Base-by-base conservation (phyloP, 2,888 invertebrate species). In the Digitonthophagus gazella region DNA sequence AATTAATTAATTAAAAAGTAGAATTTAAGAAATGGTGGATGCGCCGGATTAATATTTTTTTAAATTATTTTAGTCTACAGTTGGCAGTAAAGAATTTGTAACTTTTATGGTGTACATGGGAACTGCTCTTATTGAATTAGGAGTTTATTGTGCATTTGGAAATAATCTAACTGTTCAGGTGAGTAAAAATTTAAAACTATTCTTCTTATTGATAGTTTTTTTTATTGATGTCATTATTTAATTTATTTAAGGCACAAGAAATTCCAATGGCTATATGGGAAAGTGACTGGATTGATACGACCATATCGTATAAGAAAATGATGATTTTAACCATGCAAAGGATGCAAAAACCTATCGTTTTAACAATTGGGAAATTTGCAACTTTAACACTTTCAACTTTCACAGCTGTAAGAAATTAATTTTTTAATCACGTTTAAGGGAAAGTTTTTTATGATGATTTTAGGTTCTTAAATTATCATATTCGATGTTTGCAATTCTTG, bases 341-440 rank as follows among this genome's bases (percentile, higher is more conserved):
- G 65, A 75, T 79, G 71, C 76, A 76, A 67, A 76, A 75, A 72
- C 79, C 79, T 0, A 71, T 81, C 11, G 75, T 76, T 73, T 74
- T 81, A 22, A 81, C 80, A 2, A 80, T 79, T 44, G 81, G 81
- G 58, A 78, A 79, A 74, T 80, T 81, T 72, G 78, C 78, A 44
- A 80, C 80, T 2, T 72, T 81, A 3, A 81, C 80, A 14, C 70
- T 81, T 64, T 67, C 76, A 4, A 81, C 80, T 4, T 79, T 79
- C 69, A 76, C 80, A 69, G 73, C 78, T 14, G 81, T 81, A 73
- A 72, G 6, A 16, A 15, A 58, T 58, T 15, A 58, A 8, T 58
- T n/a, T 5, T 57, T 15, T 15, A 16, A 2, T 57, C 3, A 16
- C 3, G 2, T 58, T 15, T 19, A 15, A 15, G 14, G n/a, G 3